A percentile compares a stretch with the other conserved stretches of the same genome.
phyloP scores from a whole-genome alignment of 2,888 invertebrate genomes.

The Pollenia amentaria region DNA sequence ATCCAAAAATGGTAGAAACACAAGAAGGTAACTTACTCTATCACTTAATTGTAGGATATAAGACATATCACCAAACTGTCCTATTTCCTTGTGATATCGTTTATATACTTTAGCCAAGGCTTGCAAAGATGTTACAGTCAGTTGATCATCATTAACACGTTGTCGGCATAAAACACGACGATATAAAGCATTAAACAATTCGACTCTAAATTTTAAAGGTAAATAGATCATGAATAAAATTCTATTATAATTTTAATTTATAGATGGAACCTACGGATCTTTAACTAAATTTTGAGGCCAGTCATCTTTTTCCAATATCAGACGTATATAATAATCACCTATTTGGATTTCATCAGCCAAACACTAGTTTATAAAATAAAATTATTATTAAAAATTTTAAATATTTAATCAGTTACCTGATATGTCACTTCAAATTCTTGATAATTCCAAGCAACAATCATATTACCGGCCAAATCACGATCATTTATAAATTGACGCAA shows the following conservation, averaged over 20 bases:
- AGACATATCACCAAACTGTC: constrained; percentile 97
- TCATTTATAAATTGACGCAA: constrained; percentile 95
- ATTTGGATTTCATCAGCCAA: constrained; percentile 98
- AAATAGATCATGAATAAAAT: background rate
- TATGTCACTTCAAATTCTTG: constrained; percentile 98
- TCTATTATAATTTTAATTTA: background rate
- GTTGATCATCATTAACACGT: constrained; percentile 90
- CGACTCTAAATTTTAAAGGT: constrained; percentile 87
- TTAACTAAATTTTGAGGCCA: constrained; percentile 94
- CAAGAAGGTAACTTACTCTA: constrained; percentile 87
- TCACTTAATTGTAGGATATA: constrained; percentile 98
- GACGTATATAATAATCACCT: constrained; percentile 98
- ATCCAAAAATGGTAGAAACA: background rate
- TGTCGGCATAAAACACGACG: constrained; percentile 97
- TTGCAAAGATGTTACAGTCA: constrained; percentile 99
- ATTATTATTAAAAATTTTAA: background rate
- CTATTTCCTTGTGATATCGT: constrained; percentile 98
- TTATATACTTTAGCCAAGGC: constrained; percentile 99
- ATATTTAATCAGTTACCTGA: constrained; percentile 84
- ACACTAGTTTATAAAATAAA: constrained; percentile 85
- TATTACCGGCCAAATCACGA: constrained; percentile 93
- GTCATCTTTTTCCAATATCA: constrained; percentile 96
- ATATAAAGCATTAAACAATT: constrained; percentile 99
- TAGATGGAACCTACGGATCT: constrained; percentile 90
- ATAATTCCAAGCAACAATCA: constrained; percentile 98